phyloP scores from a whole-genome alignment of 2,888 invertebrate genomes.

The Syrphus vitripennis region DNA sequence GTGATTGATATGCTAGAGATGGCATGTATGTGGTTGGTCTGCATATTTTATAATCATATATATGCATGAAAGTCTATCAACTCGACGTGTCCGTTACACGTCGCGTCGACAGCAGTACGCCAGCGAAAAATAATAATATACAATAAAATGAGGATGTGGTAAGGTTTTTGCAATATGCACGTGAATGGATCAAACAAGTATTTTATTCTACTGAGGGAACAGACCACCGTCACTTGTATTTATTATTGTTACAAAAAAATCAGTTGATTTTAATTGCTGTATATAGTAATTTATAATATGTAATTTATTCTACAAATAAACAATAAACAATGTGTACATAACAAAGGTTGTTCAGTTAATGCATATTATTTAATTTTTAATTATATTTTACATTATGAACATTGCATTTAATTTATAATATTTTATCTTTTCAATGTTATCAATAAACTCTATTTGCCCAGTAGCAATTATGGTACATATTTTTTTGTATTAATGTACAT shows the following conservation, averaged over 20 bases:
- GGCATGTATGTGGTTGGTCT: conserved; percentile 17
- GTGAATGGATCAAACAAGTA: neutral
- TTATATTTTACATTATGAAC: no score
- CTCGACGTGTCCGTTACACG: neutral
- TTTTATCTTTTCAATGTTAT: no score
- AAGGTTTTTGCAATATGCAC: neutral
- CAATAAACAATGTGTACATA: no score
- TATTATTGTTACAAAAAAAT: neutral
- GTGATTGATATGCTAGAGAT: conserved; percentile 31
- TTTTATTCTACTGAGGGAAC: neutral
- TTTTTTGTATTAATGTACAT: no score
- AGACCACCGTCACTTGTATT: neutral
- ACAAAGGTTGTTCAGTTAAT: no score
- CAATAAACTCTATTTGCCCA: no score
- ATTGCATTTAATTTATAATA: no score
- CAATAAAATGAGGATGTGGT: conserved; percentile 30
- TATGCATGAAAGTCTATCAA: neutral
- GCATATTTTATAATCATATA: conserved; percentile 1
- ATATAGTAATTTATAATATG: neutral
- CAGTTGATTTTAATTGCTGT: neutral
- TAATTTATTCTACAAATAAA: no score
- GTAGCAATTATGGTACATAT: no score
- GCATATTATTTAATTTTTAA: no score
- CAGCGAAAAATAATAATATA: neutral
- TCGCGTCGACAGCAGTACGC: neutral